Conservation (phyloP, 2,797 vertebrate genomes). For the Carapus acus region DNA sequence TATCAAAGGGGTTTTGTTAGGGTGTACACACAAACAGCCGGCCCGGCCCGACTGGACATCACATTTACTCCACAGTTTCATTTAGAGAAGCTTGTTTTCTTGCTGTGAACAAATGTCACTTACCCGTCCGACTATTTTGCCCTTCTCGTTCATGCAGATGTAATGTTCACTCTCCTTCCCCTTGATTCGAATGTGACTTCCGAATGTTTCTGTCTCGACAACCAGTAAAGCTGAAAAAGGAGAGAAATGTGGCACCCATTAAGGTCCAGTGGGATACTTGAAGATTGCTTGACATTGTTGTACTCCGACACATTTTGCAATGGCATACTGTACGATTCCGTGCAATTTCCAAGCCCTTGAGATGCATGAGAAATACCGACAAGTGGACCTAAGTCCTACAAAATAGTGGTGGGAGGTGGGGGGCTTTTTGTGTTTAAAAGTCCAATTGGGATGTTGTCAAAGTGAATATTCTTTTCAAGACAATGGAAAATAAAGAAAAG, state of each 20-base stretch:
- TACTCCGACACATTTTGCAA: no score
- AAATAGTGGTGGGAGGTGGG: no score
- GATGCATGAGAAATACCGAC: no score
- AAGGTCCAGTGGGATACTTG: background rate
- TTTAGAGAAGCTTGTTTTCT: conserved; percentile 27
- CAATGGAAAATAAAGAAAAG: no score
- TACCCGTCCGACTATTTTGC: conserved; percentile 80
- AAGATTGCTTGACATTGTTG: no score
- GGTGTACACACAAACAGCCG: conserved; percentile 50
- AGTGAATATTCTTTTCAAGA: no score
- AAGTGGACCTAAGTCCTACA: no score
- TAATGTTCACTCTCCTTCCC: conserved; percentile 81
- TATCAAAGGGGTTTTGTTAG: conserved; percentile 70
- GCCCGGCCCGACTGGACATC: conserved; percentile 41
- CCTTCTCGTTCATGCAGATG: conserved; percentile 81
- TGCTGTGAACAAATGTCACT: no score
- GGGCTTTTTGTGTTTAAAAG: no score
- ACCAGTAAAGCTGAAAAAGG: conserved; percentile 72
- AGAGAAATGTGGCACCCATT: conserved; percentile 20
- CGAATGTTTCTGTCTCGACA: conserved; percentile 80
- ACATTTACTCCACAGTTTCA: conserved; percentile 24
- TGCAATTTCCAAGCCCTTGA: no score
- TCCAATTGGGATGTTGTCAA: no score
- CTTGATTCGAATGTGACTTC: conserved; percentile 79
- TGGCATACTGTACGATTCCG: no score